Base-by-base conservation (phyloP, 2,113 vertebrate genomes). In the Sigmodon hispidus region DNA sequence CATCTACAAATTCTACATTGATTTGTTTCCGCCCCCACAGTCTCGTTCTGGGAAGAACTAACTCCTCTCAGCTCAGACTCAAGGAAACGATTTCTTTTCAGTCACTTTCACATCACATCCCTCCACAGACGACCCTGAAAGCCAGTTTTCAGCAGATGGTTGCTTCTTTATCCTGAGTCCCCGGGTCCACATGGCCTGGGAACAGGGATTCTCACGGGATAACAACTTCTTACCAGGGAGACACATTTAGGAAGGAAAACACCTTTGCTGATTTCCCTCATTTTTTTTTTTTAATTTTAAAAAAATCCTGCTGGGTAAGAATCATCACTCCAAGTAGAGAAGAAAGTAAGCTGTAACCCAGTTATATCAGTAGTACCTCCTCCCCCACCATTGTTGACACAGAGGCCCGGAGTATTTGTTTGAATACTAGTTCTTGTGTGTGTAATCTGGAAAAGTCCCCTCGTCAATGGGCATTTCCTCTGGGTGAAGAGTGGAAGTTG, bases 1-100 rank as follows among this genome's bases (percentile, higher is more conserved):
- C 96, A 87, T 86, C 97, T 96, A 97, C 93, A 97, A 96, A 96
- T 93, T 96, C 79, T 90, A 61, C 12, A 79, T 95, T 59, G 96
- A 98, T 98, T 97, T 96, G 90, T 65, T 85, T 96, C 95, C 77
- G 52, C 93, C 95, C 91, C 81, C 73, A 97, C 69, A 89, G 79
- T 80, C 94, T 91, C 89, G 57, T 93, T 94, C 95, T 63, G 90
- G 40, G 91, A 91, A 24, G 73, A 90, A 90, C 85, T 61, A 77
- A 77, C 94, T 96, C 43, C 52, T 67, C 90, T 92, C 1, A 24
- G 95, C 83, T 79, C 94, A 81, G 36, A 92, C 1, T 0, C 52
- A 24, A 85, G 95, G 93, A 83, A 73, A 57, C n/a, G 96, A 40
- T 93, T 96, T 95, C 40, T 95, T 97, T 97, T 97, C 93, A 80